A percentile compares a stretch with the other conserved stretches of the same genome.
Conservation (phyloP, 2,888 invertebrate genomes). For the Tromatobia lineatoria region DNA sequence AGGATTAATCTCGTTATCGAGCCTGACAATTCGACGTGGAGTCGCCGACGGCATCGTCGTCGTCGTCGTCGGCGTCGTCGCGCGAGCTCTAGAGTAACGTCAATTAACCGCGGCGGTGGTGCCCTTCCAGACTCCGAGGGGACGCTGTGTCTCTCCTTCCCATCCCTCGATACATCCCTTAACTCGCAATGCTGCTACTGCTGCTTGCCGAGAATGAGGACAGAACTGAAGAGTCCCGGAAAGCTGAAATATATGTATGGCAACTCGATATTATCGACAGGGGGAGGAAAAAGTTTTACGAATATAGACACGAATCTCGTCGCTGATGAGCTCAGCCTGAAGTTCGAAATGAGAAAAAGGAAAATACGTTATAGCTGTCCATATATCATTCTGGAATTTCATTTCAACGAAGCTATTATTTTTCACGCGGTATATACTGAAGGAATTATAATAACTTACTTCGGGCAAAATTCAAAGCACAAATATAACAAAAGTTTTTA, state of each 20-base stretch:
- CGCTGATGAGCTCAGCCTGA: background rate
- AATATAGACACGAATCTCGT: constrained; percentile 10
- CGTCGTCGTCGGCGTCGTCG: constrained; percentile 56
- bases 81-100: constrained; percentile 56
- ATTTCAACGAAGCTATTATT: background rate
- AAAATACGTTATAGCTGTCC: background rate
- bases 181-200: background rate
- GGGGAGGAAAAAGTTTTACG: constrained; percentile 2
- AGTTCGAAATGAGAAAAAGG: background rate
- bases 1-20: constrained; percentile 71
- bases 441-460: background rate
- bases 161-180: constrained; percentile 32
- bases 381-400: constrained; percentile 14
- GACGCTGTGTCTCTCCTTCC: constrained; percentile 30
- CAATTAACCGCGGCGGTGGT: constrained; percentile 59
- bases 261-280: constrained; percentile 62
- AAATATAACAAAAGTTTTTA: background rate
- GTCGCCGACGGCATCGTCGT: constrained; percentile 55
- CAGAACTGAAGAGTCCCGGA: constrained; percentile 5
- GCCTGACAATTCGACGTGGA: constrained; percentile 65
- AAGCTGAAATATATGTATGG: constrained; percentile 34
- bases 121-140: constrained; percentile 54
- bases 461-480: background rate
- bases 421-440: background rate
- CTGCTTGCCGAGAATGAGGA: constrained; percentile 14